Percentiles rank a stretch among this genome's conserved stretches.
Evolutionary conservation across 2,113 vertebrate genomes (phyloP).

Genomic region (Leiothrix lutea): DNA sequence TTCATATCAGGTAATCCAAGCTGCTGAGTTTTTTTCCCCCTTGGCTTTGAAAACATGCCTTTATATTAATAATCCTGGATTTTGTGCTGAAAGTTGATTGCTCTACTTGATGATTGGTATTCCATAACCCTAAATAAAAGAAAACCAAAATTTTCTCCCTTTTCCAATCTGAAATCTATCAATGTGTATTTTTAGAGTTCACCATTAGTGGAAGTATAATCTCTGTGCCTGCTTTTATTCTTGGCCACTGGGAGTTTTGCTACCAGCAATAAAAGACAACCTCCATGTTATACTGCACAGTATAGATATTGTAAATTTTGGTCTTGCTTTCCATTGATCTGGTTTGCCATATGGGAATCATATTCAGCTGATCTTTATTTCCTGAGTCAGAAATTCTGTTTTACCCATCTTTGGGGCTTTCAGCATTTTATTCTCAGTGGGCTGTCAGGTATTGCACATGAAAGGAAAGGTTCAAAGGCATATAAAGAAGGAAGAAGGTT

Average conservation of each 20-base stretch:
- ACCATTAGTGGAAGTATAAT: conserved; percentile 64
- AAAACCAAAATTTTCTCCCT: background rate
- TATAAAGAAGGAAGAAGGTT: conserved; percentile 73
- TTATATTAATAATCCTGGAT: conserved; percentile 53
- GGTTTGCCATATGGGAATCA: conserved; percentile 78
- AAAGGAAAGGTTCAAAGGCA: conserved; percentile 81
- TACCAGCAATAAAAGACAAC: conserved; percentile 72
- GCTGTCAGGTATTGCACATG: conserved; percentile 76
- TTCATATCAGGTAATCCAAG: conserved; percentile 50
- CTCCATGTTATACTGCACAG: conserved; percentile 70
- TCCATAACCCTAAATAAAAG: conserved; percentile 36
- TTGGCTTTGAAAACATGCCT: conserved; percentile 47
- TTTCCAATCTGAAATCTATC: conserved; percentile 34
- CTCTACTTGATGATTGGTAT: conserved; percentile 50
- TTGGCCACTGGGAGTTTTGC: conserved; percentile 74
- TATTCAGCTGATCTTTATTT: conserved; percentile 83
- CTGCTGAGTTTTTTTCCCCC: background rate
- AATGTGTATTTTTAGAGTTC: conserved; percentile 48
- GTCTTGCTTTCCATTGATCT: conserved; percentile 81
- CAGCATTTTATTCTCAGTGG: conserved; percentile 76
- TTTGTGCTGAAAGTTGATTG: conserved; percentile 19
- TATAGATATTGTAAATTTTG: conserved; percentile 80
- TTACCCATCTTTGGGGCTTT: conserved; percentile 80
- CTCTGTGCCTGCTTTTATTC: conserved; percentile 54
- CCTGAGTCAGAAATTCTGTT: conserved; percentile 84